Base-by-base conservation (phyloP, 2,797 vertebrate species). In the Sebastes reedi region DNA sequence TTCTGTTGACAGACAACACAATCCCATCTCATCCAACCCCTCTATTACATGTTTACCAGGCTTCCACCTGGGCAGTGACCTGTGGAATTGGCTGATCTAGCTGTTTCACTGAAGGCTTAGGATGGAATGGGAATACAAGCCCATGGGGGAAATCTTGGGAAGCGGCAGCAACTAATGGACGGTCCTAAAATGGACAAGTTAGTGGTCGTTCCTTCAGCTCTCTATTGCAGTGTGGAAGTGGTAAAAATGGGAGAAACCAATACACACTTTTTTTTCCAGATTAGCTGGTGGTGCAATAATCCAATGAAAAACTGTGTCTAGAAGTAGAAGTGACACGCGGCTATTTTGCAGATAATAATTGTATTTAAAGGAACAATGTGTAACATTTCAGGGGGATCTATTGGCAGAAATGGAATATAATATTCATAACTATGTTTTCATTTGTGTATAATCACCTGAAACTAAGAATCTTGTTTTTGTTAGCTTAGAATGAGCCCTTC, bases 41-140 rank as follows among this genome's bases (percentile, higher is more conserved):
- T 79, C 77, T 56, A 71, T 79, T 64, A 77, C 46, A 22, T 70
- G 75, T 84, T 86, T 81, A 83, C 67, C 70, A 78, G 78, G 66
- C 62, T 32, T 73, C 69, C 79, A 75, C 67, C 22, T 18, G 60
- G 50, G 81, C 82, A 87, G 58, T 92, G 88, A 90, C 82, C 85
- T 89, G 82, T 88, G 79, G 88, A 89, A 92, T 85, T 81, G 73
- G 29, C 74, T 74, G 59, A 7, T 67, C 59, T 39, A 22, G 72
- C 34, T 56, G 54, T 81, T 81, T 72, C 66, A 59, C 69, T 8
- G 1, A 52, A 62, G 66, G 59, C 22, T 67, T 20, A 64, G 50
- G 46, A 71, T 29, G 67, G 82, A 82, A 79, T 52, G 54, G 58
- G 67, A 73, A 72, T 39, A 13, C 7, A 69, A 83, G 60, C 67